Evolutionary conservation across 2,888 invertebrate genomes (phyloP).

Genomic region (Aelia acuminata): DNA sequence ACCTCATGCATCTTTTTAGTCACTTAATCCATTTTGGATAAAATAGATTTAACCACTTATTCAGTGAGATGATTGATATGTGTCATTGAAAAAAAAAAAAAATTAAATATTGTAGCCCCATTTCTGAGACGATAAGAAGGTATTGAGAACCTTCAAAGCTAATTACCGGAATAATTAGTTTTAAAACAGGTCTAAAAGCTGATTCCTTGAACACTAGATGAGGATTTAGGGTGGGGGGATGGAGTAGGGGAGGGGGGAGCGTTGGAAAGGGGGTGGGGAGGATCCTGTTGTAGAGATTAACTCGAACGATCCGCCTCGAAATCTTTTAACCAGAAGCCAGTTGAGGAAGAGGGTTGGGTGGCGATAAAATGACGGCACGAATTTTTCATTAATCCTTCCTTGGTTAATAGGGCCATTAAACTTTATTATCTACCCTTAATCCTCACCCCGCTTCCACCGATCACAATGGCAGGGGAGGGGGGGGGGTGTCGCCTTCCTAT

Average conservation of each 20-base stretch:
- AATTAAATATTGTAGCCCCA: no score
- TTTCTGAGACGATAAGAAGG: neutral
- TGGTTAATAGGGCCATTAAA: neutral
- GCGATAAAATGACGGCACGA: slow-evolving; percentile 25
- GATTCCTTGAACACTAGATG: neutral
- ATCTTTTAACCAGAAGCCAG: slow-evolving; percentile 19
- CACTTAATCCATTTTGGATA: no score
- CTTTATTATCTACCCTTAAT: neutral
- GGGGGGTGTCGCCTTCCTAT: neutral
- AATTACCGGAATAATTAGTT: neutral
- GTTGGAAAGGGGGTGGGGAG: neutral
- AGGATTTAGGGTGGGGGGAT: neutral
- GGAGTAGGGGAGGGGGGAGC: neutral
- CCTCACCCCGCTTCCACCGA: neutral
- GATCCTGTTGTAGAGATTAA: neutral
- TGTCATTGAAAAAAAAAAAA: no score
- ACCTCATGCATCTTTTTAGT: no score
- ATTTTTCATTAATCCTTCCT: slow-evolving; percentile 28
- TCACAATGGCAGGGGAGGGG: no score
- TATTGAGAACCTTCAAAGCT: neutral
- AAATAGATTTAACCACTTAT: no score
- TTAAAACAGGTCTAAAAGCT: neutral
- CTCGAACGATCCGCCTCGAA: neutral
- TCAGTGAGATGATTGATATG: no score
- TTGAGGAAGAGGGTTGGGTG: neutral